phyloP scores from a whole-genome alignment of 92 coral and sea anemone species.

The Bergia sp. region DNA sequence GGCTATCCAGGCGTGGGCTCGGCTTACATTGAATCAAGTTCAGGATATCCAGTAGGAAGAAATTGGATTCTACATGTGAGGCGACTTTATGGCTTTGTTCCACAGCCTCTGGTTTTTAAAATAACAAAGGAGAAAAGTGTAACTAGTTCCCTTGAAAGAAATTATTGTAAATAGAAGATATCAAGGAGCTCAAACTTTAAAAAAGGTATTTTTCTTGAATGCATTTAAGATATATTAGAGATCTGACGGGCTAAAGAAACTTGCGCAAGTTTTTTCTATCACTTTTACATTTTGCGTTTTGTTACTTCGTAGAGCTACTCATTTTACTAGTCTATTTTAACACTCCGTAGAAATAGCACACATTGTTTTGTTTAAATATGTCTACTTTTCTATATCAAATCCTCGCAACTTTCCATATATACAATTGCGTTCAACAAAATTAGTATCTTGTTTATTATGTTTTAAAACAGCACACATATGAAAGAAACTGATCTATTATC shows the following conservation, averaged over 20 bases:
- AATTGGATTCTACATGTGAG: too few species aligned
- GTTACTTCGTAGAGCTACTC: neutral
- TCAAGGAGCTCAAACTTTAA: neutral
- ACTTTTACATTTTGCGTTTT: neutral
- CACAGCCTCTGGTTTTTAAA: neutral
- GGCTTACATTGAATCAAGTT: too few species aligned
- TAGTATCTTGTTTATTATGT: neutral
- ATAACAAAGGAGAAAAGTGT: neutral
- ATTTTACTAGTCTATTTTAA: neutral
- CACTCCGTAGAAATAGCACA: neutral
- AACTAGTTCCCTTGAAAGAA: neutral
- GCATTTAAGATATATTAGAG: neutral
- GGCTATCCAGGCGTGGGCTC: too few species aligned
- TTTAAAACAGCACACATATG: neutral
- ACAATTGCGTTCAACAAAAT: neutral
- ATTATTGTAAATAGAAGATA: neutral
- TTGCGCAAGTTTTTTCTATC: neutral
- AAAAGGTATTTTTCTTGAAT: neutral
- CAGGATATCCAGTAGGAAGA: too few species aligned
- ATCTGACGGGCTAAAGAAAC: neutral
- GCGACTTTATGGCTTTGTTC: too few species aligned
- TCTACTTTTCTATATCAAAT: neutral
- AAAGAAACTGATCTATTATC: neutral
- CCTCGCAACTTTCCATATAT: too few species aligned
- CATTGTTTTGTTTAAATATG: neutral